A percentile compares a stretch with the other conserved stretches of the same genome.
These are phyloP conservation scores for Pycnonotus jocosus DNA, from an alignment of 2,113 vertebrate species.

Conservation along the genomic window DNA sequence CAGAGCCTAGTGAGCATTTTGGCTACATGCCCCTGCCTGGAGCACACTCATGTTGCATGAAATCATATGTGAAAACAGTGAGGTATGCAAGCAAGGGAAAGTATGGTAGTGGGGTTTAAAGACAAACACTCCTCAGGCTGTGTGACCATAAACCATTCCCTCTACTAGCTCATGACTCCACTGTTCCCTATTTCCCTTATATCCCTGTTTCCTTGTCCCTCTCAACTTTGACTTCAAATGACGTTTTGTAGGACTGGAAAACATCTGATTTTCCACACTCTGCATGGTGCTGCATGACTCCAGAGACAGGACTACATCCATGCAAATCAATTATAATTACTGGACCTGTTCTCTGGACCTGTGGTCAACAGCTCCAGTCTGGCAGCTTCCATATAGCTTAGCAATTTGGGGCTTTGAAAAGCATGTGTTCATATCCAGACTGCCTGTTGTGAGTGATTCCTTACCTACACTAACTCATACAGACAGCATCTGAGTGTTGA, in stretches of 20 bases:
- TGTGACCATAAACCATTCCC: neutral
- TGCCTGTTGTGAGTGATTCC: neutral
- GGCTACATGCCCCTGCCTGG: neutral
- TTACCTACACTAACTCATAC: neutral
- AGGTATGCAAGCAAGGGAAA: neutral
- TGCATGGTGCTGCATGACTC: neutral
- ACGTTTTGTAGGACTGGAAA: neutral
- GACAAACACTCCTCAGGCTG: neutral
- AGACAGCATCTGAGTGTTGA: fast-evolving
- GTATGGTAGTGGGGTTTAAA: neutral
- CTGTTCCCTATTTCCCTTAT: neutral
- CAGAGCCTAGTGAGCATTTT: neutral
- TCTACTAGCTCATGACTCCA: neutral
- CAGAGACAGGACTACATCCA: neutral
- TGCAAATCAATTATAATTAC: neutral
- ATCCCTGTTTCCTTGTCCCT: neutral
- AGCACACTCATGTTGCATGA: neutral
- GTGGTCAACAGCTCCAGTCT: neutral
- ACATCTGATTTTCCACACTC: neutral
- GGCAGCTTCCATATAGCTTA: neutral
- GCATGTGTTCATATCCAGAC: neutral
- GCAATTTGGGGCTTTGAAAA: neutral
- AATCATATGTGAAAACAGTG: neutral
- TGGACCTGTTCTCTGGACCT: neutral
- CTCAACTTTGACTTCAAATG: neutral